Evolutionary conservation across 1,140 invertebrate species (phyloP).

Genomic region (Drosophila sechellia): DNA sequence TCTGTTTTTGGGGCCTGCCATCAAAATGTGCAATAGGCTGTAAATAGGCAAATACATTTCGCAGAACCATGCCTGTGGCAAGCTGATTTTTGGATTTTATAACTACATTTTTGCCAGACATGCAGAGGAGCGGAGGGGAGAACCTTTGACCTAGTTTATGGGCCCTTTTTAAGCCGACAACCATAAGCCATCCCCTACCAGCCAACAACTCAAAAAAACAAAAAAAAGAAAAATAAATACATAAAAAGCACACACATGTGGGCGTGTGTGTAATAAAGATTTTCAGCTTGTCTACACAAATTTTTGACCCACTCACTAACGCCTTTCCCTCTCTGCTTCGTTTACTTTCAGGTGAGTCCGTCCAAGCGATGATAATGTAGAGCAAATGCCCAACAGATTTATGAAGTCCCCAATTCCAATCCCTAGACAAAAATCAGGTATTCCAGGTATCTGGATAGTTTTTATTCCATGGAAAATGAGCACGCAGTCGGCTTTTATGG

Average conservation of each 20-base stretch:
- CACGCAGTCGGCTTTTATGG: neutral
- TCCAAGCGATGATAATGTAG: constrained; percentile 61
- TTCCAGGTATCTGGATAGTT: constrained; percentile 34
- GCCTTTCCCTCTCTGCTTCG: constrained; percentile 7
- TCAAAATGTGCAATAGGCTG: constrained; percentile 78
- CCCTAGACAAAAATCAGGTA: neutral
- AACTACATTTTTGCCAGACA: constrained; percentile 41
- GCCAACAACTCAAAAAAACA: neutral
- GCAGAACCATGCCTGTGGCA: constrained; percentile 17
- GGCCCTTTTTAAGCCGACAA: constrained; percentile 19
- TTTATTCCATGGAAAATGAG: neutral
- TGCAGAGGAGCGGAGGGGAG: neutral
- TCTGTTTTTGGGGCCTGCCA: constrained; percentile 10
- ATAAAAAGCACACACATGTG: neutral
- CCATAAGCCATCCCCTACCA: constrained; percentile 23
- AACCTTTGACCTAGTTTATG: constrained; percentile 53
- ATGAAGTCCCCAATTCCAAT: constrained; percentile 5
- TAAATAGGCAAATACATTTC: constrained; percentile 78
- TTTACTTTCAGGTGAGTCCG: constrained; percentile 68
- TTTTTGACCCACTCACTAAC: constrained; percentile 33
- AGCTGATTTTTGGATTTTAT: constrained; percentile 54
- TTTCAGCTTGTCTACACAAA: constrained; percentile 43
- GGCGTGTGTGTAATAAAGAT: constrained; percentile 32
- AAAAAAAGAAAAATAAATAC: neutral
- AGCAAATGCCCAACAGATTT: constrained; percentile 62